A percentile compares a stretch with the other conserved stretches of the same genome.
These are phyloP conservation scores for Eurois occulta DNA, from an alignment of 2,888 invertebrate species.

Conservation along the genomic window DNA sequence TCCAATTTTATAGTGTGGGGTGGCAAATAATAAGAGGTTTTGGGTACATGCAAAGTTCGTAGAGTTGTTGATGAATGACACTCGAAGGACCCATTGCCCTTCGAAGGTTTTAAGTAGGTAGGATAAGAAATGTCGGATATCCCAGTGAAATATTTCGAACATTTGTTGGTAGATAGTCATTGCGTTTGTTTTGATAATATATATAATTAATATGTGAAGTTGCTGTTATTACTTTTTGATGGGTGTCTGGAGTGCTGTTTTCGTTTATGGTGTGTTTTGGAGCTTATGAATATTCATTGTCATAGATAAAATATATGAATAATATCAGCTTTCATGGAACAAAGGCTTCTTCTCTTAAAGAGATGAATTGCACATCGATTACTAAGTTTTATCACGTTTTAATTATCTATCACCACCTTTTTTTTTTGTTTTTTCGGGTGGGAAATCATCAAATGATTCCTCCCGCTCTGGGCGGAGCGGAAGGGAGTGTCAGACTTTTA, in stretches of 20 bases:
- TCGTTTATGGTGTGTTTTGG: constrained; percentile 31
- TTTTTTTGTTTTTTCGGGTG: no score
- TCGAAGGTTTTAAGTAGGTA: constrained; percentile 89
- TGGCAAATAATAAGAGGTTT: constrained; percentile 88
- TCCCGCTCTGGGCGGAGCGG: no score
- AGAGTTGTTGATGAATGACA: constrained; percentile 90
- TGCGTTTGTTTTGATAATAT: constrained; percentile 72
- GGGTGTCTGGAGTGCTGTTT: constrained; percentile 72
- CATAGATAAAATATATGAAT: constrained; percentile 2
- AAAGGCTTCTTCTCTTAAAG: fast-evolving
- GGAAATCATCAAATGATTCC: no score
- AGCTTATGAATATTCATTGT: constrained; percentile 41
- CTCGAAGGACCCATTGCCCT: constrained; percentile 90
- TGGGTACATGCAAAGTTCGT: constrained; percentile 88
- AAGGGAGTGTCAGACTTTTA: no score
- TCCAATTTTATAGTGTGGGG: constrained; percentile 89
- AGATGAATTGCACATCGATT: not conserved
- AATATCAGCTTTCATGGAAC: not conserved
- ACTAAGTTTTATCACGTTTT: not conserved
- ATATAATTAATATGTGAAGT: constrained; percentile 85
- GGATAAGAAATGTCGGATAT: constrained; percentile 90
- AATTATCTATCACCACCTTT: not conserved
- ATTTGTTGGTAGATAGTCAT: constrained; percentile 62
- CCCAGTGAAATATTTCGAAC: constrained; percentile 86
- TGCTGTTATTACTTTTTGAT: constrained; percentile 66